Conservation (phyloP, 2,888 invertebrate genomes). For the Pristionchus maxplancki region DNA sequence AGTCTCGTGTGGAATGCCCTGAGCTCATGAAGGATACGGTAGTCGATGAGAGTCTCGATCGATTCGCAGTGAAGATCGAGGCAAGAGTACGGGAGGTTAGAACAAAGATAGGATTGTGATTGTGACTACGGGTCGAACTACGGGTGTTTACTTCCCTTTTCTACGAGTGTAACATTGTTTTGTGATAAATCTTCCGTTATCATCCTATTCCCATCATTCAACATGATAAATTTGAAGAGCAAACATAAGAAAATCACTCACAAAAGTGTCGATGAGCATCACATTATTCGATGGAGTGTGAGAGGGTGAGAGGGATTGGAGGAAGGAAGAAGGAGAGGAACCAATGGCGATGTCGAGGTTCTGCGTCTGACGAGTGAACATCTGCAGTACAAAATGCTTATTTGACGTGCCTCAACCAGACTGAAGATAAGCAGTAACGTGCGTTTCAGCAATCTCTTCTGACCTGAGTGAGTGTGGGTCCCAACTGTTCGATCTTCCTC, state of each 20-base stretch:
- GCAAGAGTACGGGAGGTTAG: conserved; percentile 49
- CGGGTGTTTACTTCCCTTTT: neutral
- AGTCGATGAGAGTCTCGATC: conserved; percentile 66
- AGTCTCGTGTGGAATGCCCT: conserved; percentile 69
- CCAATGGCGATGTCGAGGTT: conserved; percentile 65
- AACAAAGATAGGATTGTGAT: conserved; percentile 14
- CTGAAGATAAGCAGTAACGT: too few species aligned
- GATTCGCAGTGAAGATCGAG: conserved; percentile 55
- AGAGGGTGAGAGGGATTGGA: conserved; percentile 64
- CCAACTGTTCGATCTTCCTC: conserved; percentile 68
- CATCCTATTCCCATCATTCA: neutral
- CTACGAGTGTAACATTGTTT: neutral
- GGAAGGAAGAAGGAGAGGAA: conserved; percentile 60
- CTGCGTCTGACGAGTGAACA: conserved; percentile 67
- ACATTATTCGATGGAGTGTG: conserved; percentile 64
- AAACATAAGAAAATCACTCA: conserved; percentile 52
- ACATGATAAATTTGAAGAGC: neutral
- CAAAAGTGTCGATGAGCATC: conserved; percentile 58
- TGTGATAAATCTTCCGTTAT: neutral
- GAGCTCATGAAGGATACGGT: conserved; percentile 61
- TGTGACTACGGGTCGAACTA: neutral
- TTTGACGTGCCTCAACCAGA: too few species aligned
- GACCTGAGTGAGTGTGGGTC: conserved; percentile 66
- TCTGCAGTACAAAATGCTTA: conserved; percentile 55
- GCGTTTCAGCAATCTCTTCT: too few species aligned